Evolutionary conservation across 2,113 vertebrate species (phyloP), one percentile per base, ranked within the genome.

Genomic region (Indri indri): DNA sequence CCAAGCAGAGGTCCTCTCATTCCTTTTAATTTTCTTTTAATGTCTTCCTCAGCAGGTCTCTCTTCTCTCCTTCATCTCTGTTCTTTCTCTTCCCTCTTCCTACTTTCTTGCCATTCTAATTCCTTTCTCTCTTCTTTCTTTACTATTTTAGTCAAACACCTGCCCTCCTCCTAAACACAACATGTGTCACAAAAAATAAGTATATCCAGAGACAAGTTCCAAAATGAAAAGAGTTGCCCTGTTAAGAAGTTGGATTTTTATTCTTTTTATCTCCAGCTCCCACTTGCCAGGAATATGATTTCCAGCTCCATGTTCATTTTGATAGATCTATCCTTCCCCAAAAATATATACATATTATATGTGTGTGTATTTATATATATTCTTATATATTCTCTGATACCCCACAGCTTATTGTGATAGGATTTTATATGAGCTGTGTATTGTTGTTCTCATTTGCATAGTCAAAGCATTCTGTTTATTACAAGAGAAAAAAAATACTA

Each of bases 401-500:
- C 12, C 6, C 70, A 61, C 27, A 97, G 66, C 14, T 93, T 88
- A 10, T 90, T 85, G 57, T 32, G 80, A 94, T 71, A 86, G 8
- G n/a, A 68, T n/a, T 91, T 93, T 90, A 88, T 79, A 30, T 93
- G n/a, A 89, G 77, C 13, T 90, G 87, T 71, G 45, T 27, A 17
- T 70, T 91, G 14, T 47, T 88, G 18, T 47, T 91, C 85, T 96
- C 71, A 20, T 80, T 96, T 77, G 12, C 20, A 74, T 87, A 63
- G 63, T 70, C 73, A 74, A 96, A 95, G 32, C 27, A 91, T 74
- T 79, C 23, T 54, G 86, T 76, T 70, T 83, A 88, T 81, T 70
- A 27, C 1, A 79, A 40, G n/a, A 65, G 22, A 95, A 91, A 88
- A 91, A 57, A 94, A 76, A 47, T 42, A 65, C 57, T 66, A 47